phyloP scores from a whole-genome alignment of 1,140 invertebrate species.

The Euglossa dilemma region DNA sequence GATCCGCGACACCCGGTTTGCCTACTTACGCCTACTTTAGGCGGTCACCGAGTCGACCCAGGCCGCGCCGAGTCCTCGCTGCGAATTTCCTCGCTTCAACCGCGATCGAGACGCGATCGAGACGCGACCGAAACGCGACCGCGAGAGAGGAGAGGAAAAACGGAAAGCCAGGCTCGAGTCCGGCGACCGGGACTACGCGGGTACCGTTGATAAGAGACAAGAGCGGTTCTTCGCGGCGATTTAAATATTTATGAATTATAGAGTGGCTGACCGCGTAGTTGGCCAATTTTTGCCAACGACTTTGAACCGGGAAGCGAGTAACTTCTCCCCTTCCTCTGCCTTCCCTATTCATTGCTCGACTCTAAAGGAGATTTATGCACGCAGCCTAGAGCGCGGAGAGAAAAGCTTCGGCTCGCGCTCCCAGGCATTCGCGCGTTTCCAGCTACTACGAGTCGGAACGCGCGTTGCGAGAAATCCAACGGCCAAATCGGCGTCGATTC shows the following conservation, averaged over 20 bases:
- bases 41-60: conserved; percentile 39
- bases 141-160: not conserved
- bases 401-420: conserved; percentile 28
- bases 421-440: conserved; percentile 14
- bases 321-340: conserved; percentile 24
- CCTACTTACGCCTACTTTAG: conserved; percentile 79
- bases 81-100: not conserved
- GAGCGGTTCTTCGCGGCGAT: conserved; percentile 34
- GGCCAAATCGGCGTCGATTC: not conserved
- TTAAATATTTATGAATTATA: conserved; percentile 67
- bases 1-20: conserved; percentile 71
- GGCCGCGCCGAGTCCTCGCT: too few species aligned
- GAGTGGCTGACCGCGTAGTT: conserved; percentile 46
- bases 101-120: not conserved
- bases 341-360: conserved; percentile 51
- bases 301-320: conserved; percentile 61
- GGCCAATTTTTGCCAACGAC: conserved; percentile 46
- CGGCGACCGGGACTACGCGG: conserved; percentile 8
- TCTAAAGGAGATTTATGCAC: conserved; percentile 65
- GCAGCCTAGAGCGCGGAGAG: conserved; percentile 26
- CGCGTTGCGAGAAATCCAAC: too few species aligned
- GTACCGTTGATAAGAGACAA: conserved; percentile 52
- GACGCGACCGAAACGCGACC: too few species aligned
- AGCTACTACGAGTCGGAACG: not conserved
- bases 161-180: not conserved